Evolutionary conservation across 2,113 vertebrate species (phyloP).

Genomic region (Dinomys branickii): DNA sequence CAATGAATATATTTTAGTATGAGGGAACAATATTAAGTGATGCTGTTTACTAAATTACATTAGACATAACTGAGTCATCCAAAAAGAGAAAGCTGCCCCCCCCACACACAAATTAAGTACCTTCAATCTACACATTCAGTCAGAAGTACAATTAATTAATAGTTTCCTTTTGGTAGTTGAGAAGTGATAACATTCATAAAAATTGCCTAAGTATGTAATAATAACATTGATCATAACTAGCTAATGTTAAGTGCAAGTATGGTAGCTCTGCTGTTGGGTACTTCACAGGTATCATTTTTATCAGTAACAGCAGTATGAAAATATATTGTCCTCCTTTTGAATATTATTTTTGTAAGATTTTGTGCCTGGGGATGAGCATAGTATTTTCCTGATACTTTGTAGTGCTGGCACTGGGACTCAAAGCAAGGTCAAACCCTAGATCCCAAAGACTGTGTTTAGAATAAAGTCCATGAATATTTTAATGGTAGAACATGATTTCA

Average conservation of each 20-base stretch:
- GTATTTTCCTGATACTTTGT: not conserved
- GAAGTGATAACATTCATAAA: not conserved
- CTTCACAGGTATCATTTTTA: not conserved
- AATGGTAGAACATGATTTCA: not conserved
- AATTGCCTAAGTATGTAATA: not conserved
- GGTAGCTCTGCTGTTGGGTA: not conserved
- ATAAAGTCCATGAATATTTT: slow-evolving; percentile 4
- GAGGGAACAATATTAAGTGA: not conserved
- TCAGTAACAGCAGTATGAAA: not conserved
- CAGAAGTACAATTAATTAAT: not conserved
- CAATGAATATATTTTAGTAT: not conserved
- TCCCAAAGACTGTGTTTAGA: not conserved
- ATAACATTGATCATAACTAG: not conserved
- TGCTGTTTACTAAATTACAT: not conserved
- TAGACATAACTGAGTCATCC: not conserved
- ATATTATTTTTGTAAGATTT: not conserved
- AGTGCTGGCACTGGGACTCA: not conserved
- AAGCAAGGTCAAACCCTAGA: not conserved
- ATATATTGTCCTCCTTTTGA: not conserved
- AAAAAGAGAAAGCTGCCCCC: not conserved
- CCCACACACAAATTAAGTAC: not conserved
- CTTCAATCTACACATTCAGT: not conserved
- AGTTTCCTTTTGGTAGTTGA: not conserved
- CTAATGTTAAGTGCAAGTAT: not conserved
- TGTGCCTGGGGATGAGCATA: not conserved